Base-by-base conservation (phyloP, 2,797 vertebrate genomes). In the Channa striata region DNA sequence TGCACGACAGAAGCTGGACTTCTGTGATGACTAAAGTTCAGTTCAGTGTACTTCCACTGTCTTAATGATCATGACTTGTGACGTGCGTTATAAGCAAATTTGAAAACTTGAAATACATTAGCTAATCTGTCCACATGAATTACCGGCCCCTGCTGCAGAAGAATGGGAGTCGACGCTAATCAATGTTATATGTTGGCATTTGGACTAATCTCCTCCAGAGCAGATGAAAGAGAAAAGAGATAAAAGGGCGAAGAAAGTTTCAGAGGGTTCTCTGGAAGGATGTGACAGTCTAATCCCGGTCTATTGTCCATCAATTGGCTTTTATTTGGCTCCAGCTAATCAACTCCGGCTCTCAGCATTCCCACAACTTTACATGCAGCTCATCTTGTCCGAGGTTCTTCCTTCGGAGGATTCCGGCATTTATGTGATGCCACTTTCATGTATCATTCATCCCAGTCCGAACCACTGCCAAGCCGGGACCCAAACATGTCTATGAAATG, bases 221-320 rank as follows among this genome's bases (percentile, higher is more conserved):
- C 68, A 78, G 66, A 86, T 81, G 77, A 84, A 80, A 82, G 66
- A 67, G 67, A 46, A 5, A 25, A 11, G 17, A 82, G 66, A 87
- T 72, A 78, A 85, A 78, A 36, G 56, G 54, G 17, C 71, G 49
- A 16, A 67, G 59, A 33, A 63, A 19, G 47, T 83, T 81, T 74
- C 71, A 34, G 40, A 69, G 58, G 71, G 46, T 64, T 80, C 72
- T 82, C 61, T 78, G n/a, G 52, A 65, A 72, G 63, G 63, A 83
- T 77, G 70, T 4, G 43, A 4, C 33, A 23, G 73, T 78, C 59
- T 82, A 76, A 84, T 82, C 78, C 73, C 40, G 8, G 48, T 77
- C 71, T 62, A 76, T 78, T 77, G 73, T 84, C 65, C 72, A 68
- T 74, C 74, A 65, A n/a, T 59, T 64, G 74, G 64, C 54, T 58